These are phyloP conservation scores for Emydocephalus ijimae DNA, from an alignment of 2,113 vertebrate species.

Conservation along the genomic window DNA sequence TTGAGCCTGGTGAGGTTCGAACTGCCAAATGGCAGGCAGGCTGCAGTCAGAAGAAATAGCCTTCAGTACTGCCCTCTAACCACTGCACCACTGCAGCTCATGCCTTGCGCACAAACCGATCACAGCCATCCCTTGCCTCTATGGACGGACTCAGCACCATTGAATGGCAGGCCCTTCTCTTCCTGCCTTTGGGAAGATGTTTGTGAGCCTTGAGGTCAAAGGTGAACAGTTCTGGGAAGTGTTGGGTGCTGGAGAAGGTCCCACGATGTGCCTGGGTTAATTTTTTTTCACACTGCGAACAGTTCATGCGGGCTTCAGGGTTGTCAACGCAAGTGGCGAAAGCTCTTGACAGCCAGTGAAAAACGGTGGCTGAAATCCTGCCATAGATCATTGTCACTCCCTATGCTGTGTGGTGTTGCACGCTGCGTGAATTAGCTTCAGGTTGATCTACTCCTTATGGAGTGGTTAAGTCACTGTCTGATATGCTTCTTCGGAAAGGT, in stretches of 20 bases:
- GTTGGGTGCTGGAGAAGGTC: not conserved
- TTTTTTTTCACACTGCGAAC: not conserved
- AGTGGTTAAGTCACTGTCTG: not conserved
- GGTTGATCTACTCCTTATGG: not conserved
- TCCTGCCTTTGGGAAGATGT: too few species aligned
- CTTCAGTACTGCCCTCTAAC: too few species aligned
- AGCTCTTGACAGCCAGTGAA: not conserved
- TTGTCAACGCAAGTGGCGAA: not conserved
- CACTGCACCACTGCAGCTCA: too few species aligned
- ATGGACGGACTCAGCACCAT: not conserved
- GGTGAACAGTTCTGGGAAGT: not conserved
- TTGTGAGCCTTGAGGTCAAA: not conserved
- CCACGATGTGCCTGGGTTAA: not conserved
- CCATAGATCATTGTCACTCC: slow-evolving; percentile 4
- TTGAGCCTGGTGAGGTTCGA: too few species aligned
- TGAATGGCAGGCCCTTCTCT: not conserved
- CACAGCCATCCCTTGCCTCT: not conserved
- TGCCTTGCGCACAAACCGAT: not conserved
- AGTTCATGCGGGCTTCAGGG: not conserved
- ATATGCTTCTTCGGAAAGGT: not conserved
- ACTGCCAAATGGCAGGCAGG: too few species aligned
- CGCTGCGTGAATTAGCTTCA: not conserved
- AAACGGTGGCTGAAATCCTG: not conserved
- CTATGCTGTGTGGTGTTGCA: not conserved
- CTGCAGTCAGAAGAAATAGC: too few species aligned